These are phyloP conservation scores for Microcebus griseorufus DNA, from an alignment of 2,113 vertebrate species.

Conservation along the genomic window DNA sequence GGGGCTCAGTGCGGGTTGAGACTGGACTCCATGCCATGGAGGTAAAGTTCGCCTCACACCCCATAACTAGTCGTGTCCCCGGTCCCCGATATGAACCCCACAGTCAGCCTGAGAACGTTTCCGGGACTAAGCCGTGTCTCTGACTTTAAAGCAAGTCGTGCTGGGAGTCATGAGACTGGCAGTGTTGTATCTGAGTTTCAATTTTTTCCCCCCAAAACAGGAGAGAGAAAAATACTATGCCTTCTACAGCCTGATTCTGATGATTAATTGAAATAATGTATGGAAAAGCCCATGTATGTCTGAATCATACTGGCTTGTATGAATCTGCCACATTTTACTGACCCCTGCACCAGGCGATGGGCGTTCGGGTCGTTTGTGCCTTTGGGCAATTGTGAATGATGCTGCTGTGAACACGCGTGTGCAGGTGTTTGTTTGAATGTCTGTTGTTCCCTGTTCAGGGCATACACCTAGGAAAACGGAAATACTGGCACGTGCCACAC, in stretches of 20 bases:
- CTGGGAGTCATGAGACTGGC: not conserved
- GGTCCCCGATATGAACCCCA: rapidly evolving
- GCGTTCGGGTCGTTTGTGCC: not conserved
- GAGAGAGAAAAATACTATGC: not conserved
- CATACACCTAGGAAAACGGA: not conserved
- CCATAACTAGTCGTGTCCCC: rapidly evolving
- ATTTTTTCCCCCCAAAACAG: not conserved
- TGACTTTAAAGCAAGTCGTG: not conserved
- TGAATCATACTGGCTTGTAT: too few relatives aligned
- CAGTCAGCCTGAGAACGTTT: not conserved
- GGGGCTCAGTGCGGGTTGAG: too few relatives aligned
- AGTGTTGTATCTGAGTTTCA: not conserved
- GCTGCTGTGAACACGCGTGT: not conserved
- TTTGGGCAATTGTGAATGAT: not conserved
- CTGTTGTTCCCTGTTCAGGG: not conserved
- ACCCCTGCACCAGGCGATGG: not conserved
- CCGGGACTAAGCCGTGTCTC: not conserved
- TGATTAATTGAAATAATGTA: not conserved
- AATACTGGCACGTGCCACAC: rapidly evolving
- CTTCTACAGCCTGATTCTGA: not conserved
- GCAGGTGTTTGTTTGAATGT: not conserved
- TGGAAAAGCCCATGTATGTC: rapidly evolving
- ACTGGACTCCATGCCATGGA: rapidly evolving
- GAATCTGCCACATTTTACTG: not conserved
- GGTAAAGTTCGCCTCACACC: not conserved